Evolutionary conservation across 1,140 invertebrate species (phyloP).

Genomic region (Drosophila arawakana): DNA sequence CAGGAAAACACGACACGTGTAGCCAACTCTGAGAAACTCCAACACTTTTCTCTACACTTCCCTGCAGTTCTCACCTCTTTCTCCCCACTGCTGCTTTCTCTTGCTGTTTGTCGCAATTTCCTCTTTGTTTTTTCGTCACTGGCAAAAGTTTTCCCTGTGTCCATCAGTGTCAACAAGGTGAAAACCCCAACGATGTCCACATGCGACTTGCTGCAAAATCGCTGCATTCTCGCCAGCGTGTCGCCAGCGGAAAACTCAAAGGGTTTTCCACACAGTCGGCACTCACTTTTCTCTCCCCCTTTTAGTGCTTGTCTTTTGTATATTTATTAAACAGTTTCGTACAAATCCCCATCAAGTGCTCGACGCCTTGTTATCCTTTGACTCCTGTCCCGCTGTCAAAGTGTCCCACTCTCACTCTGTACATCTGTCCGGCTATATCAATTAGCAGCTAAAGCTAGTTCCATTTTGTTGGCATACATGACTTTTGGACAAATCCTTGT

Average conservation of each 20-base stretch:
- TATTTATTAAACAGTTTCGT: slow-evolving; percentile 60
- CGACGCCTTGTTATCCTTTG: slow-evolving; percentile 21
- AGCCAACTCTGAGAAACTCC: background rate
- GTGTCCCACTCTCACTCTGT: too few species aligned
- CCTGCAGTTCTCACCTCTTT: background rate
- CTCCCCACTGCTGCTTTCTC: background rate
- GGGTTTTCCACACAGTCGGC: slow-evolving; percentile 1
- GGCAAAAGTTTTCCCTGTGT: slow-evolving; percentile 50
- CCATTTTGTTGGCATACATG: slow-evolving; percentile 43
- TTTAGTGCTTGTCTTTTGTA: slow-evolving; percentile 16
- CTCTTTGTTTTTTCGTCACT: slow-evolving; percentile 17
- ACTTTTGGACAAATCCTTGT: slow-evolving; percentile 39
- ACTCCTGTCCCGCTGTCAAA: background rate
- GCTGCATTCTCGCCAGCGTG: slow-evolving; percentile 42
- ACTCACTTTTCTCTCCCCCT: background rate
- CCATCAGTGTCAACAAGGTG: slow-evolving; percentile 52
- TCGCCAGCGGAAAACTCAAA: slow-evolving; percentile 59
- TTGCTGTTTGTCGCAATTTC: background rate
- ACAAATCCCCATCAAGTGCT: slow-evolving; percentile 53
- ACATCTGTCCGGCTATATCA: slow-evolving; percentile 25
- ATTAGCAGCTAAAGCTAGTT: slow-evolving; percentile 38
- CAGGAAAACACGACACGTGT: slow-evolving; percentile 23
- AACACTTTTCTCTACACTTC: background rate
- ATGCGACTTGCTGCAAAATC: slow-evolving; percentile 45
- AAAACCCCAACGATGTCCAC: slow-evolving; percentile 45